Percentiles rank a stretch among this genome's conserved stretches.
Evolutionary conservation across 37 sponge, comb jelly and placozoan species (phyloP).

Genomic region (Beroe ovata): DNA sequence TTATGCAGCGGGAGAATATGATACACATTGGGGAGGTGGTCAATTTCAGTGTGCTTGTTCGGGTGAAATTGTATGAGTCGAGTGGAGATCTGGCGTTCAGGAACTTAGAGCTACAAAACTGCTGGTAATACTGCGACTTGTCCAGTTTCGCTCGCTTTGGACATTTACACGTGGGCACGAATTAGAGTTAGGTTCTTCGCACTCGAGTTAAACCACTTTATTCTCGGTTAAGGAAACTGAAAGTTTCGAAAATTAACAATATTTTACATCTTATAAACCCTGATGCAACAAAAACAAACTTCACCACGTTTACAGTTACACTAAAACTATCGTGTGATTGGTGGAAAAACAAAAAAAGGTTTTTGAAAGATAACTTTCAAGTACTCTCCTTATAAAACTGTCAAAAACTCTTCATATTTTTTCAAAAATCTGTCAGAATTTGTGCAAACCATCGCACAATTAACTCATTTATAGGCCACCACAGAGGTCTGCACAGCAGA

Average conservation of each 20-base stretch:
- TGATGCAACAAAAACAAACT: too few species aligned
- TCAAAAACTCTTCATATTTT: neutral
- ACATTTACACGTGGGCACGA: neutral
- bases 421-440: neutral
- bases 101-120: neutral
- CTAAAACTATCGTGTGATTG: too few species aligned
- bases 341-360: too few species aligned
- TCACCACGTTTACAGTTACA: too few species aligned
- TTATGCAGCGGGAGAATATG: neutral
- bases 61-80: neutral
- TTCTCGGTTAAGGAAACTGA: neutral
- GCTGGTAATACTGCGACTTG: too few species aligned
- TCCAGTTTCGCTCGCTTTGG: neutral
- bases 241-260: neutral
- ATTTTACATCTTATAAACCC: neutral
- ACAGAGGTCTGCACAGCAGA: neutral
- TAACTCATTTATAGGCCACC: neutral
- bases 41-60: neutral
- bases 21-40: constrained; percentile 14
- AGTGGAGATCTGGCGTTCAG: constrained; percentile 34
- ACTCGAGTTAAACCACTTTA: too few species aligned
- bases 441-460: neutral
- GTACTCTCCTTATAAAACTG: neutral
- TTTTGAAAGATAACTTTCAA: neutral
- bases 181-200: neutral